Evolutionary conservation across 35 echinoderm and acorn worm genomes (phyloP), one percentile per base, ranked within the genome.

Genomic region (Heliocidaris erythrogramma): DNA sequence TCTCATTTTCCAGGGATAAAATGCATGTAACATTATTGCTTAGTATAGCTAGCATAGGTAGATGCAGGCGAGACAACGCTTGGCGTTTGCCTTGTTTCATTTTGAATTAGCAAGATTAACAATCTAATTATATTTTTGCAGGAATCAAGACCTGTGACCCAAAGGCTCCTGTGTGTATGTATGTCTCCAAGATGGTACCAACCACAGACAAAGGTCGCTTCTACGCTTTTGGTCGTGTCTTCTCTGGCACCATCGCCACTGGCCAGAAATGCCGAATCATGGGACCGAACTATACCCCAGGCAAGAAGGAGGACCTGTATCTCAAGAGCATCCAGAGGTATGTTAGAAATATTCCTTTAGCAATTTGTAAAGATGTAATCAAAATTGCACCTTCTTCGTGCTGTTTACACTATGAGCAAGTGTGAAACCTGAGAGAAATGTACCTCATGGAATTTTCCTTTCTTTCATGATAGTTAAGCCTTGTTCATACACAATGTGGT

Each of bases 181-280:
- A 97, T 91, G 56, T 99, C 59, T 97, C 98, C 31, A 99, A 99
- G 96, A 99, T 99, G 97, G 98, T 99, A 94, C 98, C 98, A n/a
- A 99, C 97, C 21, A 69, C 96, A n/a, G 98, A 99, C 96, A 97
- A 97, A 93, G 98, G 98, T 35, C 97, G 97, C 90, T 99, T 99
- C 94, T 97, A 96, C 92, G 98, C 98, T 11, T 99, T 99, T 92
- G 98, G 98, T 14, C 94, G 98, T 53, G 98, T 99, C 21, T 99
- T 99, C 92, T 97, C 98, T 59, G 98, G 98, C 85, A 96, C 49
- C 42, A 95, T 96, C 49, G 88, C 90, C 88, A 95, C 98, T 9
- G 98, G 98, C 21, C 97, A 94, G 94, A 97, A 97, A 90, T 94
- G 93, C 42, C 96, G 98, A 30, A 97, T 99, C 93, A 99, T 99